These are phyloP conservation scores for Cataglyphis albicans DNA, from an alignment of 2,888 invertebrate genomes.

Conservation along the genomic window DNA sequence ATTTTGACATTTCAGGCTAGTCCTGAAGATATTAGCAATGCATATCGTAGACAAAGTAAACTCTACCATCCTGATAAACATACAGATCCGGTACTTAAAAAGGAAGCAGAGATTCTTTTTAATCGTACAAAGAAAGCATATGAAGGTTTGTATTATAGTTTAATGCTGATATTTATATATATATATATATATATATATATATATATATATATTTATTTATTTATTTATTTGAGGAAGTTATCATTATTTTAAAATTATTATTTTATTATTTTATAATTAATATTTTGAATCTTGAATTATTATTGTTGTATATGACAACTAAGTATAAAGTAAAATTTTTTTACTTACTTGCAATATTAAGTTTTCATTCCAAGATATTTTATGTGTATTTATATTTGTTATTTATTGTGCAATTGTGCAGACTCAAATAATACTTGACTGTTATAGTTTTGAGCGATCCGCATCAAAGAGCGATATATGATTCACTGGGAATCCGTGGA, in stretches of 20 bases:
- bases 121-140: conserved; percentile 97
- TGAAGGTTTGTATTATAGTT: conserved; percentile 89
- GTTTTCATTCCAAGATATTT: neutral
- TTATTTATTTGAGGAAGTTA: neutral
- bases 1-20: conserved; percentile 90
- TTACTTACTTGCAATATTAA: neutral
- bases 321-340: conserved; percentile 12
- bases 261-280: neutral
- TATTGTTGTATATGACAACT: neutral
- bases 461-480: conserved; percentile 97
- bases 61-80: conserved; percentile 99
- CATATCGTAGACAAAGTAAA: conserved; percentile 96
- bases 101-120: conserved; percentile 96
- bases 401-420: neutral
- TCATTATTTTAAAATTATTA: conserved; percentile 25
- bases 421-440: conserved; percentile 8
- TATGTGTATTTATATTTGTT: neutral
- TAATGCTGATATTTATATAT: neutral
- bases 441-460: conserved; percentile 94
- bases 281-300: neutral
- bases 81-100: conserved; percentile 92
- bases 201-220: neutral
- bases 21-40: conserved; percentile 96
- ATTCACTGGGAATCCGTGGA: conserved; percentile 92
- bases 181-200: neutral